Evolutionary conservation across 53 echinoderm and acorn worm species (phyloP).

Genomic region (Temnopleurus reevesii): DNA sequence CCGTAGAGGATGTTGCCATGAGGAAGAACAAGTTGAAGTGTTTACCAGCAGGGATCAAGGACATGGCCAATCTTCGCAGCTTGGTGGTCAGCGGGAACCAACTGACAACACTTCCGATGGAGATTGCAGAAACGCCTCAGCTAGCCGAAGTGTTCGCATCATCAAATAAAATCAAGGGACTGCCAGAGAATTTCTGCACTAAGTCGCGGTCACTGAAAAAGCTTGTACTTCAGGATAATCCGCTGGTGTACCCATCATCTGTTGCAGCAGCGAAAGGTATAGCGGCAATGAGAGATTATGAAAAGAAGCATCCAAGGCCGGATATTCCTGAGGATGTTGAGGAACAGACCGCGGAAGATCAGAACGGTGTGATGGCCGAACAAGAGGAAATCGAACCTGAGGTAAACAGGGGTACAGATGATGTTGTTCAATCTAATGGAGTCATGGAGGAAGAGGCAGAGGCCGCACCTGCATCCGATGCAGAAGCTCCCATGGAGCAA

Average conservation of each 20-base stretch:
- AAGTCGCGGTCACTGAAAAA: constrained; percentile 69
- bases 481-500: neutral
- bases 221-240: constrained; percentile 71
- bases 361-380: neutral
- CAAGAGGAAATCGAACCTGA: neutral
- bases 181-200: constrained; percentile 72
- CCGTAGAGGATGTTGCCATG: constrained; percentile 80
- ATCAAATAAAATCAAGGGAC: constrained; percentile 70
- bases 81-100: constrained; percentile 84
- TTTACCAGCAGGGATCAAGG: constrained; percentile 70
- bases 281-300: constrained; percentile 65
- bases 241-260: constrained; percentile 57
- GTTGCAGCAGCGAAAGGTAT: constrained; percentile 61
- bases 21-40: constrained; percentile 71
- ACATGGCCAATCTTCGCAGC: constrained; percentile 74
- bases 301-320: constrained; percentile 62
- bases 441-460: neutral
- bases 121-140: constrained; percentile 64
- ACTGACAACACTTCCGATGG: constrained; percentile 71
- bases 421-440: neutral
- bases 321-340: constrained; percentile 39
- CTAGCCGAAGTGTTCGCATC: constrained; percentile 82
- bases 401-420: constrained; percentile 6
- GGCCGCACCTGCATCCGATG: neutral
- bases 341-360: neutral